phyloP scores from a whole-genome alignment of 1,140 invertebrate genomes.

The Dendroctonus ponderosae region DNA sequence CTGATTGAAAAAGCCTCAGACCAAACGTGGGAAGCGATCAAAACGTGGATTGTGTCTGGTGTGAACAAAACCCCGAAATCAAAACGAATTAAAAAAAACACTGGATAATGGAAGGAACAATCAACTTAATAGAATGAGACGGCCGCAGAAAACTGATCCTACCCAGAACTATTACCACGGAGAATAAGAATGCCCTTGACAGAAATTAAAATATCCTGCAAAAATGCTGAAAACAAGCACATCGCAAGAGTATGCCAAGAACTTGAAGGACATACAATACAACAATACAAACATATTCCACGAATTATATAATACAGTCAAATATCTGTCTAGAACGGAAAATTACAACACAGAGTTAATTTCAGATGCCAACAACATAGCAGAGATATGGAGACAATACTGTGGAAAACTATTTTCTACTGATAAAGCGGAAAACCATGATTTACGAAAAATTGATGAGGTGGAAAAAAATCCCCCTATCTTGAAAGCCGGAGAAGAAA shows the following conservation, averaged over 20 bases:
- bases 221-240: conserved; percentile 11
- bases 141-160: conserved; percentile 16
- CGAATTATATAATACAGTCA: no score
- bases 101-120: conserved; percentile 19
- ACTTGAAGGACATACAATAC: conserved; percentile 5
- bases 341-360: no score
- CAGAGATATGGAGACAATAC: no score
- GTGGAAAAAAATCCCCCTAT: no score
- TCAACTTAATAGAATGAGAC: conserved; percentile 14
- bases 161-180: conserved; percentile 12
- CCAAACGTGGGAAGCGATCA: conserved; percentile 16
- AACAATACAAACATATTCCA: neutral
- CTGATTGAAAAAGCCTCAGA: no score
- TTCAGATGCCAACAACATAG: no score
- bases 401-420: no score
- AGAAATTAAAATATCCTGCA: conserved; percentile 9
- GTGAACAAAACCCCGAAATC: conserved; percentile 12
- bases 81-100: conserved; percentile 25
- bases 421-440: no score
- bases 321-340: no score
- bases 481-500: no score
- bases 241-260: conserved; percentile 7
- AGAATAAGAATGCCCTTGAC: conserved; percentile 11
- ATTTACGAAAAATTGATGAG: no score
- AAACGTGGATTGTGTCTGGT: conserved; percentile 16